Base-by-base conservation (phyloP, 2,797 vertebrate species). In the Myiotriccus ornatus region DNA sequence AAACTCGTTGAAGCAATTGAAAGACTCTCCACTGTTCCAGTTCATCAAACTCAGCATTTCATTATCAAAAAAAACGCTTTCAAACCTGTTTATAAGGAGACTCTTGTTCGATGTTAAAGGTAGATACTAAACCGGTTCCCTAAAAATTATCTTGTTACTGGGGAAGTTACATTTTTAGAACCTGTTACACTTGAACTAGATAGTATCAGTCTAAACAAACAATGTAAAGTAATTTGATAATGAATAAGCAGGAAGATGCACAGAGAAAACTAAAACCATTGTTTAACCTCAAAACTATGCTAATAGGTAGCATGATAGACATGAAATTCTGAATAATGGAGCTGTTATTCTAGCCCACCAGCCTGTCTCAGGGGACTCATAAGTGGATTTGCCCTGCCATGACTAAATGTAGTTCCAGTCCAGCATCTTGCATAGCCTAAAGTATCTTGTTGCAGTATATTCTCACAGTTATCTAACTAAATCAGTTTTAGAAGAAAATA, bases 251-350 rank as follows among this genome's bases (percentile, higher is more conserved):
- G 89, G 71, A 96, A 50, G 44, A 92, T 94, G 80, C 84, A 93
- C 64, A 92, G 50, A 93, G 89, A 87, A 95, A 94, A 93, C 88
- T 94, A 95, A 94, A 64, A 73, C 79, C 34, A 87, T 78, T 95
- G 83, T 96, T 97, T 96, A 97, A 94, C 95, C 94, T 96, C 91
- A 90, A 95, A 96, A 97, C 89, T 97, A 93, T 95, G 95, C 78
- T 97, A 97, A 96, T 95, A 85, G 94, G 89, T 63, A 69, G 91
- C 75, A 76, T 86, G 84, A 93, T 68, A 90, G 95, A 95, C 96
- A 93, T 17, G 78, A 92, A 87, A 20, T 79, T 86, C 64, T 2
- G 2, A 96, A 96, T 96, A 97, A 96, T 95, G 79, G 91, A 97
- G 81, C 90, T 97, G 91, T 96, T 97, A 93, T 94, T 97, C 92